phyloP scores from a whole-genome alignment of 2,888 invertebrate species.

The Pollenia amentaria region DNA sequence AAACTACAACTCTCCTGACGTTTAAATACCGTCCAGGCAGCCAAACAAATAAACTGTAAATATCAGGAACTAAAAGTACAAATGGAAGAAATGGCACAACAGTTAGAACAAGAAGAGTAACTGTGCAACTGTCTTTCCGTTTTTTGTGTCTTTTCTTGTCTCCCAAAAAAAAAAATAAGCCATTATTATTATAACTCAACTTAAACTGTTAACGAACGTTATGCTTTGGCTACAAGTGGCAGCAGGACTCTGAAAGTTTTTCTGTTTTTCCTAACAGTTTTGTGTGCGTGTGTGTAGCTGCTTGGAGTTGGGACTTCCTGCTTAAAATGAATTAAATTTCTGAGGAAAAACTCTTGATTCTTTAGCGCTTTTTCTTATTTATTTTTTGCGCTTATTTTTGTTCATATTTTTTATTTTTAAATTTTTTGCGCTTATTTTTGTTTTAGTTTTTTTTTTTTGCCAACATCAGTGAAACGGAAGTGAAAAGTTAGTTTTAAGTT shows the following conservation, averaged over 20 bases:
- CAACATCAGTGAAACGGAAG: constrained; percentile 61
- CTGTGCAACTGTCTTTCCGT: constrained; percentile 35
- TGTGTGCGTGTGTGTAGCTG: background rate
- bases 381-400: background rate
- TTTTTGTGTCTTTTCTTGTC: background rate
- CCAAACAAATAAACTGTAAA: constrained; percentile 15
- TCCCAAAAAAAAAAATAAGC: background rate
- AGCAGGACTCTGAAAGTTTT: constrained; percentile 11
- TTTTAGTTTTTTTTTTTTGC: background rate
- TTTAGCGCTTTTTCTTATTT: background rate
- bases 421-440: background rate
- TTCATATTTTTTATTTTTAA: background rate
- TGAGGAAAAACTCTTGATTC: constrained; percentile 40
- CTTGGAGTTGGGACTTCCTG: constrained; percentile 49
- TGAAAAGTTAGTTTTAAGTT: constrained; percentile 68
- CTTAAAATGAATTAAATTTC: constrained; percentile 69
- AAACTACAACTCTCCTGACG: constrained; percentile 64
- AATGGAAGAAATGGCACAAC: background rate
- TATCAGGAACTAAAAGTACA: background rate
- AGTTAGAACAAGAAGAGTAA: background rate
- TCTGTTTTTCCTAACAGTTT: background rate
- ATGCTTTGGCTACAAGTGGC: constrained; percentile 39
- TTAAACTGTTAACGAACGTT: constrained; percentile 35
- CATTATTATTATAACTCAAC: constrained; percentile 49
- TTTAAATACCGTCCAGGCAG: constrained; percentile 36